A percentile compares a stretch with the other conserved stretches of the same genome.
phyloP scores from a whole-genome alignment of 2,113 vertebrate genomes.

The Varanus salvator region DNA sequence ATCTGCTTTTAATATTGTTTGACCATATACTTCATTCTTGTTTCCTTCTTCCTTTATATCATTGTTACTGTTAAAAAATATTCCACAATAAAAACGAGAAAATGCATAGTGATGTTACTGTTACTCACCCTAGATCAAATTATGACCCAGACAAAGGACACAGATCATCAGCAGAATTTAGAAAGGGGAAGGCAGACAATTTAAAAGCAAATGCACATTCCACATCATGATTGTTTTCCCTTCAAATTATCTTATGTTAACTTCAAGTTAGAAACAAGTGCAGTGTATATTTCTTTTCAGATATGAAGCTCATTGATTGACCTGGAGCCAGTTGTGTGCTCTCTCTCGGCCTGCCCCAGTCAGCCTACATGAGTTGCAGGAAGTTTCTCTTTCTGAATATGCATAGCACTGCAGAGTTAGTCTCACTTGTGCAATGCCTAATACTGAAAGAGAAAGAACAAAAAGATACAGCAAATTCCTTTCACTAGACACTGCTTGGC shows the following conservation, averaged over 20 bases:
- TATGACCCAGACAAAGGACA: neutral
- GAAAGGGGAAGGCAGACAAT: neutral
- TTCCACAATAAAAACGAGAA: neutral
- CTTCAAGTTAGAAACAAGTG: neutral
- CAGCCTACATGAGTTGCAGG: no score
- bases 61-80: neutral
- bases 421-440: constrained; percentile 32
- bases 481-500: constrained; percentile 50
- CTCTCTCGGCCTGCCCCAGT: neutral
- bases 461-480: constrained; percentile 19
- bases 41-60: neutral
- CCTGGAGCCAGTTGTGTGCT: neutral
- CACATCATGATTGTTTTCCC: neutral
- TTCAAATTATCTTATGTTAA: neutral
- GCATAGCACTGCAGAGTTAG: no score
- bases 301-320: neutral
- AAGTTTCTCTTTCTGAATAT: no score
- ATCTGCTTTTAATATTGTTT: neutral
- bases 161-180: no score
- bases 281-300: neutral
- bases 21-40: neutral
- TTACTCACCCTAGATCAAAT: neutral
- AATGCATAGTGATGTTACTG: neutral
- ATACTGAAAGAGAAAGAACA: constrained; percentile 17
- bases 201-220: neutral